Conservation (phyloP, 2,797 vertebrate species). For the Lacerta bilineata region DNA sequence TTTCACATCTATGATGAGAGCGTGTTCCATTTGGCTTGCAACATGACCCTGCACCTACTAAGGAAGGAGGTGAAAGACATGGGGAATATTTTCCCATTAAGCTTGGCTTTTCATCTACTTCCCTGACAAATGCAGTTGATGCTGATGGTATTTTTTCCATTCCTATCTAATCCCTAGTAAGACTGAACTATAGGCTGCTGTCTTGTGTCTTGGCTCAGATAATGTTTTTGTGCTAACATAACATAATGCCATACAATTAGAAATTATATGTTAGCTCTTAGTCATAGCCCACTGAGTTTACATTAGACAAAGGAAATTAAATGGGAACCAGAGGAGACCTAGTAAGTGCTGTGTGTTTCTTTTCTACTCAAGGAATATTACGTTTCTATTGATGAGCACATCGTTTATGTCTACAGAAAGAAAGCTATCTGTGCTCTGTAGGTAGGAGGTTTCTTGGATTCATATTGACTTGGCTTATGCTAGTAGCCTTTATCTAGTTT, state of each 20-base stretch:
- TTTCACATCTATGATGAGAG: constrained; percentile 52
- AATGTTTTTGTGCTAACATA: constrained; percentile 77
- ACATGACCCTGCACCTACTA: constrained; percentile 51
- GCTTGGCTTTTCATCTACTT: constrained; percentile 70
- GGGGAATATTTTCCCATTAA: constrained; percentile 58
- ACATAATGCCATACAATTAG: constrained; percentile 78
- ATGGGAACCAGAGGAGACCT: constrained; percentile 74
- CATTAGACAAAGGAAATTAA: constrained; percentile 81
- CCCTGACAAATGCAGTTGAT: constrained; percentile 66
- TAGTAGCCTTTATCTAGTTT: constrained; percentile 45
- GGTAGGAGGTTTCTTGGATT: constrained; percentile 58
- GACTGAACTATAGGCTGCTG: constrained; percentile 64
- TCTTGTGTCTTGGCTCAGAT: constrained; percentile 70
- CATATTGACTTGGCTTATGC: not conserved
- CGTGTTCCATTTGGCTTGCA: constrained; percentile 64
- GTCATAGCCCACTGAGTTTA: constrained; percentile 81
- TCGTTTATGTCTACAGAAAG: constrained; percentile 55
- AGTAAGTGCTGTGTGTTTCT: constrained; percentile 55
- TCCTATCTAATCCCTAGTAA: constrained; percentile 68
- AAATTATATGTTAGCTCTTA: constrained; percentile 79
- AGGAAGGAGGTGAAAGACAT: constrained; percentile 47
- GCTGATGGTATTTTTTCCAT: constrained; percentile 70
- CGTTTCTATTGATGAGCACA: constrained; percentile 72
- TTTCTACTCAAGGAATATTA: constrained; percentile 66
- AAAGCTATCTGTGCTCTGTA: constrained; percentile 62